These are phyloP conservation scores for Engraulis encrasicolus DNA, from an alignment of 2,113 vertebrate genomes.

Conservation along the genomic window DNA sequence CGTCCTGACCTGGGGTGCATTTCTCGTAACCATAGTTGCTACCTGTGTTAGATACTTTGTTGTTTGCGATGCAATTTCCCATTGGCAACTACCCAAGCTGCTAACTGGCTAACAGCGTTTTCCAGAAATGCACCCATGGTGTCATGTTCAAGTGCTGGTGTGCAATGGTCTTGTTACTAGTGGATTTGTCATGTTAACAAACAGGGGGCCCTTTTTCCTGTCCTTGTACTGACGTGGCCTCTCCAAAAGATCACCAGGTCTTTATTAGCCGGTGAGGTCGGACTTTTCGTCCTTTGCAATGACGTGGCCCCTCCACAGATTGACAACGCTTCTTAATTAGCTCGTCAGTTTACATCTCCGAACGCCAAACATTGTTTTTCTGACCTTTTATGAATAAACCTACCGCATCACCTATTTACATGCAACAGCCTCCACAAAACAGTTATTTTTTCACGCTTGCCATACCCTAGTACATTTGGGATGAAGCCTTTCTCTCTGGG, in stretches of 20 bases:
- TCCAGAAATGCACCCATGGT: no score
- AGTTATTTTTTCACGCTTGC: background rate
- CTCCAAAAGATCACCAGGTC: background rate
- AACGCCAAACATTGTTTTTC: background rate
- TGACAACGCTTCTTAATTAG: background rate
- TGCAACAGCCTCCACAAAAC: background rate
- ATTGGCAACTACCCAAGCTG: no score
- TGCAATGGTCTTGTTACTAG: no score
- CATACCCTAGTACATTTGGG: constrained; percentile 15
- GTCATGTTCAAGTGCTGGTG: no score
- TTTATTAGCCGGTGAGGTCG: background rate
- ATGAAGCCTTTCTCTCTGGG: constrained; percentile 28
- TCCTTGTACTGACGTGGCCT: background rate
- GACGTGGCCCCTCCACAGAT: background rate
- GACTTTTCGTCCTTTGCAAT: no score
- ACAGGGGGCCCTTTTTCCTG: background rate
- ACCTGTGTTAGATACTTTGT: no score
- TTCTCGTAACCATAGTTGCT: no score
- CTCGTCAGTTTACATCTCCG: background rate
- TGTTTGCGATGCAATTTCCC: no score
- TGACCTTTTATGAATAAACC: background rate
- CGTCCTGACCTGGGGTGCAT: no score
- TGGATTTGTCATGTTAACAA: background rate
- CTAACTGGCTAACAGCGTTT: no score
- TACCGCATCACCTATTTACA: background rate